Base-by-base conservation (phyloP, 2,888 invertebrate genomes). In the Eustalomyia histrio region DNA sequence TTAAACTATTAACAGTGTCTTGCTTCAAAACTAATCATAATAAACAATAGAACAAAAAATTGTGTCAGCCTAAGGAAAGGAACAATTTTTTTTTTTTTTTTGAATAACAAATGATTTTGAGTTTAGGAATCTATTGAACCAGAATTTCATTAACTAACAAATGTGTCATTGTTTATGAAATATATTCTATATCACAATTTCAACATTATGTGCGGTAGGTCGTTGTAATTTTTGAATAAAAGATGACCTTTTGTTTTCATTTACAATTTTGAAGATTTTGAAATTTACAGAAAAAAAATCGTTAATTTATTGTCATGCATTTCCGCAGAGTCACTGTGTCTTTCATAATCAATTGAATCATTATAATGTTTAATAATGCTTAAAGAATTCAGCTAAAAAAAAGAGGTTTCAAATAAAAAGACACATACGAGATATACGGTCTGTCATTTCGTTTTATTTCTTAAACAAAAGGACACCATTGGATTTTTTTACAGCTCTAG, bases 391-490 rank as follows among this genome's bases (percentile, higher is more conserved):
- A 52, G 29, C 29, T 7, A 64, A 52, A 29, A 64, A 52, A 29
- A 64, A 39, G 39, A 39, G 39, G 9, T 39, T 39, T 39, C 14
- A 35, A 14, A 24, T 33, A 55, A 18, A 71, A 16, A 61, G 14
- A 53, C n/a, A 43, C 52, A 68, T 12, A 80, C 9, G 14, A 63
- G 8, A 43, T 53, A 61, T 35, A 57, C n/a, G 9, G 4, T 2
- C 8, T 50, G 43, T 55, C 17, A 16, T 75, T 63, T 52, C n/a
- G n/a, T n/a, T n/a, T 47, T 55, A 55, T 29, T 39, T 58, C 21
- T 73, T 35, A 57, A 74, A 78, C 78, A 80, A 74, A 74, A 75
- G 67, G 74, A 71, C 61, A 71, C 72, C 58, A 75, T 67, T 60
- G 72, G 17, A 61, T 65, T 55, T 47, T 8, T 71, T 69, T 64